phyloP scores from a whole-genome alignment of 2,888 invertebrate genomes.

The Tenthredo amoena region DNA sequence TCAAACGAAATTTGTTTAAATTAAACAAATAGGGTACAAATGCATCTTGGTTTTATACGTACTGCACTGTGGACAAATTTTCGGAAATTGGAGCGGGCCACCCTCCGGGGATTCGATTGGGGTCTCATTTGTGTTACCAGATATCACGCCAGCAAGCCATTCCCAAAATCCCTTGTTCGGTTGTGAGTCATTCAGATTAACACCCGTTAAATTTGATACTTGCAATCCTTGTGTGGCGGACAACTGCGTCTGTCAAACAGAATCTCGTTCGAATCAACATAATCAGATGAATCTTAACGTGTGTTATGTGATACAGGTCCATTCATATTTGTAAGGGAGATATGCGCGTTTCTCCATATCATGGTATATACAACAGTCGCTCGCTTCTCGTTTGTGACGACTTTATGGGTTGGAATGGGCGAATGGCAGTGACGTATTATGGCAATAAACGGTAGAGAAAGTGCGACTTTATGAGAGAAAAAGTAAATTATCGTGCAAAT shows the following conservation, averaged over 20 bases:
- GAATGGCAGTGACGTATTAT: background rate
- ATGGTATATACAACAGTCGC: background rate
- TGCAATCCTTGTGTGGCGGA: background rate
- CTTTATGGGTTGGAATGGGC: background rate
- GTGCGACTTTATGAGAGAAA: background rate
- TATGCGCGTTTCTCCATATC: background rate
- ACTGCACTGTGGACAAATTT: conserved; percentile 81
- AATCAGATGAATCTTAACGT: background rate
- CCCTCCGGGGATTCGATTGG: conserved; percentile 65
- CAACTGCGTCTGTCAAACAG: background rate
- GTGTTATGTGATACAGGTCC: background rate
- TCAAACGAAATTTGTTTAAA: too few species aligned
- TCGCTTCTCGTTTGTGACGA: background rate
- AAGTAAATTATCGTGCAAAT: conserved; percentile 1
- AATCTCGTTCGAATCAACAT: background rate
- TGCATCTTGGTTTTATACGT: conserved; percentile 67
- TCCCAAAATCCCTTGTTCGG: conserved; percentile 73
- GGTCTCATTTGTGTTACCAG: conserved; percentile 67
- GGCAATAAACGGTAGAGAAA: conserved; percentile 4
- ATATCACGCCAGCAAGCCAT: conserved; percentile 77
- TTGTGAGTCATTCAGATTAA: background rate
- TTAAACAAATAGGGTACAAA: background rate
- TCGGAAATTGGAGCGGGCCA: conserved; percentile 71
- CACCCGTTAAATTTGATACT: background rate
- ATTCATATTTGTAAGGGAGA: background rate